Conservation (phyloP, 1,140 invertebrate genomes). For the Drosophila bifasciata region DNA sequence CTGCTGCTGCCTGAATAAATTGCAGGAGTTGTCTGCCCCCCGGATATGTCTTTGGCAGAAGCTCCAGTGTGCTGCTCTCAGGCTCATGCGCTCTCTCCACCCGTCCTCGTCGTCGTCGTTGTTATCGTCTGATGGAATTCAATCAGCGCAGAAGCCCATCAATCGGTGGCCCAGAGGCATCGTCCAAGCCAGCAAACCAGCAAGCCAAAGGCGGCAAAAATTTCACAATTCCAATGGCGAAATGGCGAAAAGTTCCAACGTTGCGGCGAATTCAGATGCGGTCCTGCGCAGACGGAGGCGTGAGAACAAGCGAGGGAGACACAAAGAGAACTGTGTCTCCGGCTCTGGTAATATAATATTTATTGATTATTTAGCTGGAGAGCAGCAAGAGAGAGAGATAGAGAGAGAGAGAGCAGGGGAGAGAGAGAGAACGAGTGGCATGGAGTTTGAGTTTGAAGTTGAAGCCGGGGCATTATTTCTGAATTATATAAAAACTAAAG, state of each 20-base stretch:
- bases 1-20: background rate
- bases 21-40: background rate
- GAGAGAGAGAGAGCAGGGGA: too few relatives aligned
- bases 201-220: constrained; percentile 13
- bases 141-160: constrained; percentile 25
- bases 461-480: constrained; percentile 29
- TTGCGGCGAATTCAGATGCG: constrained; percentile 13
- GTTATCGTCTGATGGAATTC: constrained; percentile 26
- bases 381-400: too few relatives aligned
- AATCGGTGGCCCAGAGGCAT: constrained; percentile 18
- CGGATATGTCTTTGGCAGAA: background rate
- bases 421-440: constrained; percentile 13
- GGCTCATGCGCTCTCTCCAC: constrained; percentile 19
- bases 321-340: background rate
- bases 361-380: constrained; percentile 63
- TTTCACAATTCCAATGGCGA: constrained; percentile 17
- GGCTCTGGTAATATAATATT: constrained; percentile 58
- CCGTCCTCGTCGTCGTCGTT: too few relatives aligned
- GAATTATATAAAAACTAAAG: constrained; percentile 48
- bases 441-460: constrained; percentile 45
- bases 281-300: constrained; percentile 33
- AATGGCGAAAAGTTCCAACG: constrained; percentile 14
- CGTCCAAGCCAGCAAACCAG: too few relatives aligned
- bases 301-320: background rate
- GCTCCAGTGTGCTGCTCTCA: too few relatives aligned